Evolutionary conservation across 1,140 invertebrate genomes (phyloP), one percentile per base, ranked within the genome.

Genomic region (Oreohelix idahoensis): DNA sequence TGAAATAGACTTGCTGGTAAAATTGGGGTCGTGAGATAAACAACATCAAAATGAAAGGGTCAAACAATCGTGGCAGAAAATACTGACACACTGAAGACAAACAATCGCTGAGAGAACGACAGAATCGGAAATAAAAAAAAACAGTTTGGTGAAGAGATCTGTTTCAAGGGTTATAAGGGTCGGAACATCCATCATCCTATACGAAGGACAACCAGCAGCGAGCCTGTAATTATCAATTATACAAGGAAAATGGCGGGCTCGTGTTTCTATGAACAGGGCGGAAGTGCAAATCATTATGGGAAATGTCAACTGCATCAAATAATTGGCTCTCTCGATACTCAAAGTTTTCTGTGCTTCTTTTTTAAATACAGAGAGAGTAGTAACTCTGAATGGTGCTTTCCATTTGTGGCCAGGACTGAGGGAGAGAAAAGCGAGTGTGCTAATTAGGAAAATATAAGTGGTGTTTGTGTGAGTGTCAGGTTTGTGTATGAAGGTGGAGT

Each of bases 241-340:
- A 29, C n/a, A 66, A 29, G 20, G 63, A 66, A 66, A 66, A 66
- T 32, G n/a, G 63, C 29, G 63, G 63, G 1, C 63, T 66, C 29
- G 11, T 32, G n/a, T 32, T 66, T 32, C 63, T 66, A 17, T 35
- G n/a, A 17, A 66, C 63, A 32, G 63, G 63, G 32, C 63, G 63
- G 63, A 66, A 66, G 63, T 66, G 63, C 63, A 66, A 66, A 66
- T 17, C 63, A 66, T 66, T 66, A 66, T 66, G 63, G 63, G 63
- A 66, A 66, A 66, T 66, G 63, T 66, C 63, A 66, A 66, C 63
- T 29, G 63, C 63, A 66, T 29, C 63, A 66, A 11, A 66, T 66
- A 66, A 66, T 66, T 66, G 63, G 63, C 29, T 32, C 63, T 35
- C 63, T 66, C 29, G 63, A 66, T 66, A 35, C 63, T 32, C 8